These are phyloP conservation scores for Isurus oxyrinchus DNA, from an alignment of 2,113 vertebrate genomes.

Conservation along the genomic window DNA sequence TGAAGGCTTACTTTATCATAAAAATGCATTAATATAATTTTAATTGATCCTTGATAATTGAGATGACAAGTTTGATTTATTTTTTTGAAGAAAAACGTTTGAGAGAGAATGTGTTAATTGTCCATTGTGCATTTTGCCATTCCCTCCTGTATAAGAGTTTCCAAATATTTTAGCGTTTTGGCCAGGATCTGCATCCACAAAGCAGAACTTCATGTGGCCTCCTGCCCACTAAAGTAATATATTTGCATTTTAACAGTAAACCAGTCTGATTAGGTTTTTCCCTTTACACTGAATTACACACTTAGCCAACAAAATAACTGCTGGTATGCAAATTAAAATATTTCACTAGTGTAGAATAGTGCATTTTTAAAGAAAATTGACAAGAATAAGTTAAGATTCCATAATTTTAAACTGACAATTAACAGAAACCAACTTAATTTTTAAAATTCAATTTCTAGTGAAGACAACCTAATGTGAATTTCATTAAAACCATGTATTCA, in stretches of 20 bases:
- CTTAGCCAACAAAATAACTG: conserved; percentile 2
- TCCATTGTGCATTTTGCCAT: not conserved
- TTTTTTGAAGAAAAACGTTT: not conserved
- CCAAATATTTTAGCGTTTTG: not conserved
- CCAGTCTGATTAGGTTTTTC: not conserved
- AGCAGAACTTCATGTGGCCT: not conserved
- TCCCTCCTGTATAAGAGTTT: not conserved
- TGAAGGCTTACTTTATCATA: not conserved
- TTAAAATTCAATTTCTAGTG: not conserved
- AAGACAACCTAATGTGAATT: not conserved
- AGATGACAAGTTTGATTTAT: not conserved
- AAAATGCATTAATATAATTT: not conserved
- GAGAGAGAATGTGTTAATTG: not conserved
- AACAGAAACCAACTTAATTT: not conserved
- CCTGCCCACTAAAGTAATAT: not conserved
- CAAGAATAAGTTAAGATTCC: not conserved
- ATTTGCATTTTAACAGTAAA: conserved; percentile 25
- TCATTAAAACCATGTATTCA: not conserved
- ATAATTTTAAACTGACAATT: not conserved
- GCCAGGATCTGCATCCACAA: not conserved
- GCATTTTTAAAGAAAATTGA: not conserved
- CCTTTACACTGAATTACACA: not conserved
- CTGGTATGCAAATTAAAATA: not conserved
- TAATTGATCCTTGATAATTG: not conserved
- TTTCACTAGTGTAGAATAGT: not conserved